These are phyloP conservation scores for Brachypteracias leptosomus DNA, from an alignment of 2,113 vertebrate genomes.

Conservation along the genomic window DNA sequence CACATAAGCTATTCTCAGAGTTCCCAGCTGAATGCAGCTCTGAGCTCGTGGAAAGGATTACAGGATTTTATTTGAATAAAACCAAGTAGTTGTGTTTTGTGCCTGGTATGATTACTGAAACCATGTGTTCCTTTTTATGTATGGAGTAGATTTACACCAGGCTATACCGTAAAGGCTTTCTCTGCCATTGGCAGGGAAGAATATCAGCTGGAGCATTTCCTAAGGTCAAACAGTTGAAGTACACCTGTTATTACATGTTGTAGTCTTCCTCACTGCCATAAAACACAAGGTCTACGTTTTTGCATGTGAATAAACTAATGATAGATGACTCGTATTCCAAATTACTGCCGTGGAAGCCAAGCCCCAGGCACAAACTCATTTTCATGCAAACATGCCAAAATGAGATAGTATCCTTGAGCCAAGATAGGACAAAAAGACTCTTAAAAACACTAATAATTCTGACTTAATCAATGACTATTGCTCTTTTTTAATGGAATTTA, in stretches of 20 bases:
- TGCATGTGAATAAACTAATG: background rate
- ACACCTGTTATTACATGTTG: background rate
- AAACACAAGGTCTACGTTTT: background rate
- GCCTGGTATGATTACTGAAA: background rate
- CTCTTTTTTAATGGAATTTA: conserved; percentile 13
- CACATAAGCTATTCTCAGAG: conserved; percentile 22
- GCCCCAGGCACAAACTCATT: background rate
- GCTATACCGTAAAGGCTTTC: background rate
- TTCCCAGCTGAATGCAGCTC: conserved; percentile 48
- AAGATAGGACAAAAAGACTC: conserved; percentile 3
- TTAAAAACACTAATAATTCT: conserved; percentile 31
- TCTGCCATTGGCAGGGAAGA: background rate
- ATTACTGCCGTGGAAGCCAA: conserved; percentile 23
- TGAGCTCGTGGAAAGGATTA: conserved; percentile 53
- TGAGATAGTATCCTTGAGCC: conserved; percentile 8
- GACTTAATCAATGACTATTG: conserved; percentile 20
- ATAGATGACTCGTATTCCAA: conserved; percentile 12
- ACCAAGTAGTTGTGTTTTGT: background rate
- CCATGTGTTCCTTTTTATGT: background rate
- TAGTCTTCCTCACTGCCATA: background rate
- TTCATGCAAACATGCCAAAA: conserved; percentile 19
- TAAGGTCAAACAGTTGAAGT: background rate
- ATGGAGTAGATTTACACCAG: background rate
- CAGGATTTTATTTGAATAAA: conserved; percentile 58
- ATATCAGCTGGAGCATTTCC: background rate